phyloP scores from a whole-genome alignment of 2,888 invertebrate species.

The Diabrotica balteata region DNA sequence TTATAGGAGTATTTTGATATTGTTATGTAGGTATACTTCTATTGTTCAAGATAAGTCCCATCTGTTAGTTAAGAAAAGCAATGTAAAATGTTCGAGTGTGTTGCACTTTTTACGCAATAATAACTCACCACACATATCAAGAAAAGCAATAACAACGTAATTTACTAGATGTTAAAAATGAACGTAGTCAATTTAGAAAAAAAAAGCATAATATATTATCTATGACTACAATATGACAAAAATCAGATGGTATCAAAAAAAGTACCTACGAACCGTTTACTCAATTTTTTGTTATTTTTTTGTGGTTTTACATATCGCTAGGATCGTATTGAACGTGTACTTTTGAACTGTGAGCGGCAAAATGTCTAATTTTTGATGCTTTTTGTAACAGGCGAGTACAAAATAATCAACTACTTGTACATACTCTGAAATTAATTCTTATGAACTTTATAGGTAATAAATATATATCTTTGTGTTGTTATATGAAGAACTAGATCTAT shows the following conservation, averaged over 20 bases:
- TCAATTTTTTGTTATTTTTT: slow-evolving; percentile 1
- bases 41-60: no score
- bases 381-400: slow-evolving; percentile 3
- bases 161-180: no score
- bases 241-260: slow-evolving; percentile 11
- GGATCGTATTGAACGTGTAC: not conserved
- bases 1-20: no score
- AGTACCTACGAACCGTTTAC: slow-evolving; percentile 20
- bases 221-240: not conserved
- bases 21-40: no score
- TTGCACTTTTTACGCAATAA: no score
- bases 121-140: no score
- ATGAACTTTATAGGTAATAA: slow-evolving; percentile 15
- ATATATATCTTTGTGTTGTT: slow-evolving; percentile 4
- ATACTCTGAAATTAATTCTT: slow-evolving; percentile 10
- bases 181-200: no score
- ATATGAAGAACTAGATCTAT: not conserved
- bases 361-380: slow-evolving; percentile 2
- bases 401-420: slow-evolving; percentile 1
- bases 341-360: slow-evolving; percentile 10
- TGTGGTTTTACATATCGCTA: slow-evolving; percentile 22
- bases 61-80: no score
- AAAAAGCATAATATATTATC: no score
- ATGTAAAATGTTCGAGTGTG: no score
- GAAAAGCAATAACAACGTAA: no score